Conservation (phyloP, 2,888 invertebrate genomes). For the Xestia c-nigrum region DNA sequence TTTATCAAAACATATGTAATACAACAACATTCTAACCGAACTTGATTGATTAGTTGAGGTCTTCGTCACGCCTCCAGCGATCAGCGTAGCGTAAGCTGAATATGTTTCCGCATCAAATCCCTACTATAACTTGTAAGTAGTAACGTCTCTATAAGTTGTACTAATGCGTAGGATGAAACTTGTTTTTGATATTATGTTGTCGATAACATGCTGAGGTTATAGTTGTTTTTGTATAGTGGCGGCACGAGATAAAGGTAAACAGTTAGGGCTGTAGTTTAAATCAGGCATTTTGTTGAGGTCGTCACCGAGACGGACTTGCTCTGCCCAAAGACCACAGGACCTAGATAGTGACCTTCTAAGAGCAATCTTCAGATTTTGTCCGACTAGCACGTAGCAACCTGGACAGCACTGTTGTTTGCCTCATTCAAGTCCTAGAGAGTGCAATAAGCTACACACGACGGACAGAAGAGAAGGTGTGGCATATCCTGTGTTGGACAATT, state of each 20-base stretch:
- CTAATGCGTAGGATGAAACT: slow-evolving; percentile 53
- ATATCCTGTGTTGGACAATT: no score
- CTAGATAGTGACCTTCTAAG: background rate
- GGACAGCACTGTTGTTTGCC: no score
- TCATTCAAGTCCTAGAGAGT: no score
- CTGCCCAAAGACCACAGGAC: background rate
- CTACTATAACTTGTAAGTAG: slow-evolving; percentile 7
- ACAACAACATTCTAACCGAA: background rate
- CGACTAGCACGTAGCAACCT: no score
- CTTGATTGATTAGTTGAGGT: slow-evolving; percentile 14
- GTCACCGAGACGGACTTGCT: no score
- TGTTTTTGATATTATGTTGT: slow-evolving; percentile 41
- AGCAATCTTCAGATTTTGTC: background rate
- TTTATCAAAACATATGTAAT: background rate
- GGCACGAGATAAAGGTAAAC: slow-evolving; percentile 21
- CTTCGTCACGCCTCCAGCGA: slow-evolving; percentile 45
- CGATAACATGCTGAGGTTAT: slow-evolving; percentile 6
- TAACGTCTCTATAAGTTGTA: slow-evolving; percentile 48
- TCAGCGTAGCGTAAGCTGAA: slow-evolving; percentile 40
- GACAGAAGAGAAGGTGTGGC: no score
- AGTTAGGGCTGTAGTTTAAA: background rate
- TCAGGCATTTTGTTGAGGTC: background rate
- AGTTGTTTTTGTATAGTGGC: slow-evolving; percentile 15
- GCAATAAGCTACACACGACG: no score
- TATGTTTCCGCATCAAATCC: slow-evolving; percentile 50